Conservation (phyloP, 2,113 vertebrate genomes). For the Platysteira castanea region DNA sequence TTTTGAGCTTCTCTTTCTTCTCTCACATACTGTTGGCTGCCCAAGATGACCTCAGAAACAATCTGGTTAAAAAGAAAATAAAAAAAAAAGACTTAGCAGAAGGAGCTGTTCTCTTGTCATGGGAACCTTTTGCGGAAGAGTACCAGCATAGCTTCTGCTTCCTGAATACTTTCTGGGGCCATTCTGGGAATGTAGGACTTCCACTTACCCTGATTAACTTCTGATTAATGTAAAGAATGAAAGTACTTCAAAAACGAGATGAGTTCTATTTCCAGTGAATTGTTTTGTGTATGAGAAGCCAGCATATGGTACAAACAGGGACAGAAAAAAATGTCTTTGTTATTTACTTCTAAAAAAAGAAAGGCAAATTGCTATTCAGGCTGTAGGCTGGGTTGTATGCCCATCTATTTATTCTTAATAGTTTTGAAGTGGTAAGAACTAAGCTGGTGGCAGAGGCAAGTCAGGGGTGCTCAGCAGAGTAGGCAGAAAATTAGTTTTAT, state of each 20-base stretch:
- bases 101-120: neutral
- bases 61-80: neutral
- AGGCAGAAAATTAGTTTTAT: conserved; percentile 15
- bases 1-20: conserved; percentile 82
- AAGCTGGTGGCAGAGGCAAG: neutral
- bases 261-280: neutral
- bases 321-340: neutral
- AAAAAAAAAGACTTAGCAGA: neutral
- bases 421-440: neutral
- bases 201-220: neutral
- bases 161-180: neutral
- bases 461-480: neutral
- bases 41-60: conserved; percentile 59
- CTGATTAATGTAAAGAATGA: neutral
- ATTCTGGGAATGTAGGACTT: neutral
- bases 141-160: neutral
- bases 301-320: neutral
- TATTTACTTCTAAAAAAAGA: neutral
- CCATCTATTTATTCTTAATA: neutral
- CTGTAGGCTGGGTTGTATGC: neutral
- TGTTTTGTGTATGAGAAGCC: neutral
- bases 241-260: neutral
- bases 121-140: neutral
- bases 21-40: conserved; percentile 56
- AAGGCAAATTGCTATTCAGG: neutral